phyloP scores from a whole-genome alignment of 2,113 vertebrate genomes.

The Nasalis larvatus region DNA sequence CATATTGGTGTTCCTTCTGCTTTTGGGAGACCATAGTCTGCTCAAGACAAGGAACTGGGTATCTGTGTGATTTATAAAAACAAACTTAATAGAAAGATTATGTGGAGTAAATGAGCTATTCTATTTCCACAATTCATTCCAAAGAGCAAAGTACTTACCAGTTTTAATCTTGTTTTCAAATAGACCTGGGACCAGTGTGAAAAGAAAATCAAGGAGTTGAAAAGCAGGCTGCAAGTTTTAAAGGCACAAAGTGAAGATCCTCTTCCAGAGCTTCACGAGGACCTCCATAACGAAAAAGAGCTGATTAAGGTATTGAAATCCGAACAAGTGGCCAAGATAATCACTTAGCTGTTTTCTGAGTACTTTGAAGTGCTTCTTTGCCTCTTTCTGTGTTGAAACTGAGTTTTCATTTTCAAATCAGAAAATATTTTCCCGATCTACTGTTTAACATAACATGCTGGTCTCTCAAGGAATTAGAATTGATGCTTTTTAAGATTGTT shows the following conservation, averaged over 20 bases:
- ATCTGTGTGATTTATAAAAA: neutral
- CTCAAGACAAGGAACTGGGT: neutral
- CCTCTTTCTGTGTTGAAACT: neutral
- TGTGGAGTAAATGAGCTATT: neutral
- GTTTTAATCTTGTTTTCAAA: conserved; percentile 56
- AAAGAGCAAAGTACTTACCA: conserved; percentile 39
- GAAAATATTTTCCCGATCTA: neutral
- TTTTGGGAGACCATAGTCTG: neutral
- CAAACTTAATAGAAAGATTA: neutral
- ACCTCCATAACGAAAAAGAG: conserved; percentile 84
- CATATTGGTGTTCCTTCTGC: neutral
- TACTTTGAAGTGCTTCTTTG: neutral
- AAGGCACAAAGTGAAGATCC: conserved; percentile 84
- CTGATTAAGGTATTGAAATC: conserved; percentile 86
- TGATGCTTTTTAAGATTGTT: neutral
- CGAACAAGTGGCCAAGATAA: neutral
- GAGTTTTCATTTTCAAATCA: neutral
- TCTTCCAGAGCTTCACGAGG: conserved; percentile 86
- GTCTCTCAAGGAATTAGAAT: neutral
- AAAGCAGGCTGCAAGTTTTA: conserved; percentile 82
- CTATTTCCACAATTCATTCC: neutral
- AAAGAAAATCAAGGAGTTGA: conserved; percentile 81
- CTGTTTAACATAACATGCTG: neutral
- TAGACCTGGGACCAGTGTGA: conserved; percentile 92
- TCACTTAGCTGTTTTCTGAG: neutral